Base-by-base conservation (phyloP, 1,140 invertebrate species). In the Notospermus geniculatus region DNA sequence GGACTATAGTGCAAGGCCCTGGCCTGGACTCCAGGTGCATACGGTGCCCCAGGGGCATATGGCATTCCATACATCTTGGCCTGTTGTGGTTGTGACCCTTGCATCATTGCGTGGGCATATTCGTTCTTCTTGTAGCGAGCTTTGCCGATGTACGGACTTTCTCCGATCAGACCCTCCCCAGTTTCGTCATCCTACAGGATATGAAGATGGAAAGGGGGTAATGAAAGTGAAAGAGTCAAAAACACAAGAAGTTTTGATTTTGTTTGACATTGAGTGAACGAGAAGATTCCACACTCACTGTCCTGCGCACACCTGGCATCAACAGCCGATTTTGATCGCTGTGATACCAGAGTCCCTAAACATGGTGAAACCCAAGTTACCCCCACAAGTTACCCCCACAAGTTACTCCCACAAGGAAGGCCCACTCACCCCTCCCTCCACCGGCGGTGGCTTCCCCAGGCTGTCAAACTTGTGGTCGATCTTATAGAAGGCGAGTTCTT, bases 381-480 rank as follows among this genome's bases (percentile, higher is more conserved):
- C 17, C n/a, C 17, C 19, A 43, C 41, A 58, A n/a, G n/a, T n/a
- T n/a, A n/a, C n/a, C n/a, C n/a, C n/a, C n/a, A n/a, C n/a, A n/a
- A n/a, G n/a, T n/a, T n/a, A n/a, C n/a, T n/a, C n/a, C n/a, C n/a
- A n/a, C n/a, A n/a, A n/a, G n/a, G n/a, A 53, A 27, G 17, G n/a
- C 29, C 7, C 4, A 58, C 57, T 58, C 32, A 57, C 58, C 23
- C 32, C 58, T 5, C 27, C 27, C 15, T 15, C 25, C 15, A 19
- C 17, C 11, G 54, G 54, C 36, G 66, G 76, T 39, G 68, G 71
- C 50, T 73, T 68, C 1, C 70, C 72, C n/a, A 80, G 64, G 61
- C 66, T 73, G 50, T 75, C 72, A 71, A 81, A 81, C 68, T 80
- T 81, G 57, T 71, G 72, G 63, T 81, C 78, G 39, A 81, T 81